Base-by-base conservation (phyloP, 2,113 vertebrate genomes). In the Atherinomorus stipes region DNA sequence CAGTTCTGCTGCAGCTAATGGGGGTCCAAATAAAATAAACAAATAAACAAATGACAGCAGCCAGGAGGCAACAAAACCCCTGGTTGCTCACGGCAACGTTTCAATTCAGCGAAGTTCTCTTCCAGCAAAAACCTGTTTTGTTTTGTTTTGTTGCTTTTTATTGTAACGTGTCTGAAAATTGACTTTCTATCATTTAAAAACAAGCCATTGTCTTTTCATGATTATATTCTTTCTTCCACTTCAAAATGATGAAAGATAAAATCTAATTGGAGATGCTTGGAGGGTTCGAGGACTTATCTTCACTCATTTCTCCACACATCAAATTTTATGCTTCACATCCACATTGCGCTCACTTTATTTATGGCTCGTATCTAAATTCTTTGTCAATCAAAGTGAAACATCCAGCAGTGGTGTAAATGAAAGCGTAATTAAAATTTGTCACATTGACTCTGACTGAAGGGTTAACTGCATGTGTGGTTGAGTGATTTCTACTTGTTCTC, bases 211-310 rank as follows among this genome's bases (percentile, higher is more conserved):
- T 84, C 50, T 79, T 66, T 31, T 76, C 16, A 54, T 84, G 59
- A 87, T 84, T 81, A 70, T 62, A 13, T 70, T 74, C 71, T 64
- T 74, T 80, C 57, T 64, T 73, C 47, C 25, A 3, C 25, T 69
- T 81, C 38, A 81, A 78, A 73, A 16, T 58, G 71, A 81, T 81
- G 64, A 76, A 18, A 71, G 11, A 50, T 44, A 78, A 81, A 85
- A 79, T 79, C 76, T 58, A 80, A 80, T 68, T 68, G 68, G 72
- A 74, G 82, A 70, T 34, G 40, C 40, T 52, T 51, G 71, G 77
- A 63, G 52, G 80, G 38, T 85, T 73, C 47, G 58, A 59, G 11
- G 38, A 47, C 47, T 88, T 78, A 84, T 88, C 71, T 40, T 68
- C 12, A 16, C 47, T 73, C 60, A 70, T 72, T 84, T 71, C 37